phyloP scores from a whole-genome alignment of 2,888 invertebrate genomes.

The Stratiomys singularior region DNA sequence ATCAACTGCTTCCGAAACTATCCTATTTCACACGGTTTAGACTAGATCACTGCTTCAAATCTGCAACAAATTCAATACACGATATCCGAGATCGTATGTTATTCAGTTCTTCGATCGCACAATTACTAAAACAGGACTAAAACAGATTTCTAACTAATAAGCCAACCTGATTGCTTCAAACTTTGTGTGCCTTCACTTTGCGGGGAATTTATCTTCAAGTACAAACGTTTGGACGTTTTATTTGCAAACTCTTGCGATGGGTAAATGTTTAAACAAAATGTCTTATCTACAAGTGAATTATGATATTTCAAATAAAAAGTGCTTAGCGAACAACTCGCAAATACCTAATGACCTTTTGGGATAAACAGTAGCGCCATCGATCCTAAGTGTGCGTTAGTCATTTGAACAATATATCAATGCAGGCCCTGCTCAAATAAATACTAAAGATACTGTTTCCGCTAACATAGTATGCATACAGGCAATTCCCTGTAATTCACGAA shows the following conservation, averaged over 20 bases:
- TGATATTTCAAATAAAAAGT: background rate
- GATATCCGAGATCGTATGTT: background rate
- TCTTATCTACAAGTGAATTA: background rate
- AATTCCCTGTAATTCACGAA: no score
- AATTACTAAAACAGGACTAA: no score
- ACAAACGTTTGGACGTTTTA: background rate
- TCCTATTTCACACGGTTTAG: background rate
- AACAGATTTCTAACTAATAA: conserved; percentile 5
- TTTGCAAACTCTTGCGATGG: background rate
- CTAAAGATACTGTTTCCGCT: no score
- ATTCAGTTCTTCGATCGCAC: no score
- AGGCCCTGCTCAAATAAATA: no score
- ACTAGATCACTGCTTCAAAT: no score
- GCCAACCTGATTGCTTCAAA: background rate
- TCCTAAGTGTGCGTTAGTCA: no score
- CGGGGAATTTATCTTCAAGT: background rate
- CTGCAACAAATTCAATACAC: no score
- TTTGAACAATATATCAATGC: no score
- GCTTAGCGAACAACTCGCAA: no score
- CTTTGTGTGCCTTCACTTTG: background rate
- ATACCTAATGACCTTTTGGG: background rate
- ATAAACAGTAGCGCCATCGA: background rate
- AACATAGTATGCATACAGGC: no score
- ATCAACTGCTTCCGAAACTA: background rate
- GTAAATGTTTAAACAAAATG: background rate